Evolutionary conservation across 2,797 vertebrate genomes (phyloP), one percentile per base, ranked within the genome.

Genomic region (Botia almorhae): DNA sequence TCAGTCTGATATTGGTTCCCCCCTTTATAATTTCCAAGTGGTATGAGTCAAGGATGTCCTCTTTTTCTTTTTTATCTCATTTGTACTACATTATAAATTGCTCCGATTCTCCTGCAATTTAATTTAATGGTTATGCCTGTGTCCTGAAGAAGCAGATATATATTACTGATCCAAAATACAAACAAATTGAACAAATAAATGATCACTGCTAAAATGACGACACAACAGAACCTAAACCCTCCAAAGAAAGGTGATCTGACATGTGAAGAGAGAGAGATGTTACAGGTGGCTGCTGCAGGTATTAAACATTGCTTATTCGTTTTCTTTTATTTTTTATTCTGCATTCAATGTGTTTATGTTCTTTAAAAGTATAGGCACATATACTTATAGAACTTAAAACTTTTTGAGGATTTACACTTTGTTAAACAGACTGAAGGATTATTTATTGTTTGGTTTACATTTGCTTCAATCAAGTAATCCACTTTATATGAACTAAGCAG

Each of bases 251-350:
- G 94, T 50, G 93, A 95, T 69, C 85, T 96, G 80, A 91, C 91
- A 23, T 79, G 73, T 12, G 93, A 94, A 69, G 95, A 96, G 86
- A 93, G 90, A 88, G 91, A 92, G 60, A 90, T 96, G 80, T 85
- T 97, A 80, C 91, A 92, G 36, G 90, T 92, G 39, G 94, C 96
- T 76, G 88, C 91, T 68, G 86, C 92, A 91, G 95, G 95, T 96
- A 83, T 87, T 91, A 21, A 13, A 29, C 16, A 51, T 26, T 11
- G 7, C 43, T 46, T 8, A 11, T 43, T 46, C 10, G 43, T 2
- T 46, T 46, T 46, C 8, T 46, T 46, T 46, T 2, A 10, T 46
- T 46, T 46, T 46, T 10, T 46, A 43, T 43, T 7, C 39, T 43
- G 0, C 39, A 43, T 43, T 43, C 7, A 43, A 43, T 43, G 5